A percentile compares a stretch with the other conserved stretches of the same genome.
These are phyloP conservation scores for Lepidotrigona ventralis DNA, from an alignment of 1,140 invertebrate species.

Conservation along the genomic window DNA sequence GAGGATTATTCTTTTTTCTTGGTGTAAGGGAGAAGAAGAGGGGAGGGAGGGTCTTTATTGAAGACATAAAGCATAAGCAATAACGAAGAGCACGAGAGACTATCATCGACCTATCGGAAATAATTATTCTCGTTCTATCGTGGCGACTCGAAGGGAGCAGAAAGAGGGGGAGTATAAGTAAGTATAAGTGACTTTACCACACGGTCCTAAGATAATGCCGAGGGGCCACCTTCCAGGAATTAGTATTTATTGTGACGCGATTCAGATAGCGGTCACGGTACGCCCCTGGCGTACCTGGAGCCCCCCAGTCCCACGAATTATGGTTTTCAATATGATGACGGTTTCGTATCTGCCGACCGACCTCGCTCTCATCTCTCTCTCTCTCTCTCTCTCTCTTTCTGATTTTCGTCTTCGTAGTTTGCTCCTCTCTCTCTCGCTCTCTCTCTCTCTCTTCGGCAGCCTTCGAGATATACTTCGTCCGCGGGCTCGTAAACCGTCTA, in stretches of 20 bases:
- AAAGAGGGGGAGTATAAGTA: slow-evolving; percentile 70
- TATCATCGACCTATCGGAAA: slow-evolving; percentile 71
- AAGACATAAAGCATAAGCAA: slow-evolving; percentile 72
- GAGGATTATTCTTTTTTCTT: not conserved
- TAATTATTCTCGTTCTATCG: slow-evolving; percentile 77
- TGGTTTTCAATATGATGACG: slow-evolving; percentile 79
- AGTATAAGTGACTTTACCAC: slow-evolving; percentile 73
- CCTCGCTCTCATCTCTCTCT: slow-evolving; percentile 27
- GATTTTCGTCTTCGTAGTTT: slow-evolving; percentile 20
- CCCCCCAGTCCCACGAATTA: slow-evolving; percentile 75
- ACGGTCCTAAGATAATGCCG: slow-evolving; percentile 70
- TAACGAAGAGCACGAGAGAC: slow-evolving; percentile 50
- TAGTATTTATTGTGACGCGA: slow-evolving; percentile 80
- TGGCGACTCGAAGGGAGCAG: slow-evolving; percentile 37
- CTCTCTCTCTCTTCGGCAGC: slow-evolving; percentile 50
- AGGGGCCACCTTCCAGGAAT: slow-evolving; percentile 78
- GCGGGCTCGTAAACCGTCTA: slow-evolving; percentile 71
- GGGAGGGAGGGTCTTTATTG: not conserved
- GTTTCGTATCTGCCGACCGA: slow-evolving; percentile 71
- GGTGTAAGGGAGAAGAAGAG: not conserved
- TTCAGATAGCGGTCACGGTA: slow-evolving; percentile 77
- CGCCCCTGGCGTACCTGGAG: slow-evolving; percentile 58
- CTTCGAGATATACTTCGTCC: slow-evolving; percentile 72
- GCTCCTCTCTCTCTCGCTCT: not conserved
- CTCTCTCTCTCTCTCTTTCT: slow-evolving; percentile 2